Conservation (phyloP, 2,113 vertebrate genomes). For the Nymphicus hollandicus region DNA sequence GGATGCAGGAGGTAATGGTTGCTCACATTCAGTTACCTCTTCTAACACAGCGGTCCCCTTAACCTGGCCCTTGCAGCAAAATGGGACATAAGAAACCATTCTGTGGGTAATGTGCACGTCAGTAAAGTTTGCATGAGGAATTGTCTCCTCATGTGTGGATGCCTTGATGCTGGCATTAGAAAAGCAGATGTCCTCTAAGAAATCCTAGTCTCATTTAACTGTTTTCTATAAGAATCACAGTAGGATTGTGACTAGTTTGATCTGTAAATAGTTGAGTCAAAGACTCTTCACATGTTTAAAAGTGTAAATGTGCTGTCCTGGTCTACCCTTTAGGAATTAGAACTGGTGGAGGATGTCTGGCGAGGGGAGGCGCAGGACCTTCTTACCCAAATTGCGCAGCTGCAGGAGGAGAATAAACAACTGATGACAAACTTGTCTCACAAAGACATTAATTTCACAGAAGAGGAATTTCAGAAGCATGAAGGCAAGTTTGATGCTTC, state of each 20-base stretch:
- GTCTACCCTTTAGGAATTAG: slow-evolving; percentile 80
- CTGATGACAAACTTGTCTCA: slow-evolving; percentile 82
- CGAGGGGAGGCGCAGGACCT: slow-evolving; percentile 91
- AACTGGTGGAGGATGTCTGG: slow-evolving; percentile 92
- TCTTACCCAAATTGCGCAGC: slow-evolving; percentile 86
- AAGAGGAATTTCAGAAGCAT: slow-evolving; percentile 87
- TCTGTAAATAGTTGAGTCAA: background rate
- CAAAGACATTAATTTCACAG: slow-evolving; percentile 78
- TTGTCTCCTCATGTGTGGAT: background rate
- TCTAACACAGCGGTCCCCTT: background rate
- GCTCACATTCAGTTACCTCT: background rate
- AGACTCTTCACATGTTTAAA: background rate
- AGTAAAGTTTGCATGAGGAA: background rate
- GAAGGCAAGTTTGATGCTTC: slow-evolving; percentile 78
- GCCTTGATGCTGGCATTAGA: background rate
- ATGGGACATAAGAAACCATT: background rate
- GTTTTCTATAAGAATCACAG: background rate
- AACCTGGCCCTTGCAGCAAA: background rate
- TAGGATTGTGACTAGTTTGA: background rate
- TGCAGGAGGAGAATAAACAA: slow-evolving; percentile 89
- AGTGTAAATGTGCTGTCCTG: background rate
- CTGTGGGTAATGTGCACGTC: background rate
- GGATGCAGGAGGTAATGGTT: background rate
- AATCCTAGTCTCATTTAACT: background rate
- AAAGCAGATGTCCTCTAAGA: background rate